Evolutionary conservation across 2,888 invertebrate genomes (phyloP), one percentile per base, ranked within the genome.

Genomic region (Leucoptera coffeella): DNA sequence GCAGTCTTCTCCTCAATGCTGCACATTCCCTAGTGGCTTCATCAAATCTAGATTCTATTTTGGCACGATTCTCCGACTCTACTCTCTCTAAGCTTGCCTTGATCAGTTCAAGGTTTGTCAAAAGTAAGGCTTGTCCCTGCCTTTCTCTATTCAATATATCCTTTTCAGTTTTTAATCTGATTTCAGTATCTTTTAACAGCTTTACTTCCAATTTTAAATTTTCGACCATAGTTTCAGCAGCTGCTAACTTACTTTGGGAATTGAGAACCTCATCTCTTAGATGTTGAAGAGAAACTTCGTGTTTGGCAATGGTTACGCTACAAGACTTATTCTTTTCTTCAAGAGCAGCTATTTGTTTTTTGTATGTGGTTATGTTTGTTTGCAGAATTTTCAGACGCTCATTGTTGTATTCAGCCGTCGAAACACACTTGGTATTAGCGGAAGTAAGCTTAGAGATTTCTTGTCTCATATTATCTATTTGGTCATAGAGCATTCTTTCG

Each of bases 321-420:
- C 90, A 87, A 28, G 83, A 85, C 45, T 83, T 83, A 45, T 86
- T 88, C 39, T 90, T 86, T 41, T 93, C 89, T 57, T 92, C 90
- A 22, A 93, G 61, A 1, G 85, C 78, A 12, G 77, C 64, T 27
- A 93, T 88, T 67, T 95, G 94, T 37, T 86, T 85, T 50, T 89
- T 91, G 47, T 87, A 89, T 6, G 85, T 80, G 8, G 80, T 77
- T 14, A 79, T 73, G 45, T 83, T 84, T 20, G 79, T 77, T 44
- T 85, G 82, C 30, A 84, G 56, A 30, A 83, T 72, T 54, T 90
- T 88, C 33, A 87, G 79, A 33, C 89, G 79, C 49, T 94, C 91
- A 41, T 85, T 85, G 30, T 84, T 80, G 41, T 85, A 86, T 47
- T 94, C 92, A 13, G 84, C 73, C 42, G 88, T 84, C 1, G 90